Evolutionary conservation across 1,140 invertebrate species (phyloP), one percentile per base, ranked within the genome.

Genomic region (Hycleus phaleratus): DNA sequence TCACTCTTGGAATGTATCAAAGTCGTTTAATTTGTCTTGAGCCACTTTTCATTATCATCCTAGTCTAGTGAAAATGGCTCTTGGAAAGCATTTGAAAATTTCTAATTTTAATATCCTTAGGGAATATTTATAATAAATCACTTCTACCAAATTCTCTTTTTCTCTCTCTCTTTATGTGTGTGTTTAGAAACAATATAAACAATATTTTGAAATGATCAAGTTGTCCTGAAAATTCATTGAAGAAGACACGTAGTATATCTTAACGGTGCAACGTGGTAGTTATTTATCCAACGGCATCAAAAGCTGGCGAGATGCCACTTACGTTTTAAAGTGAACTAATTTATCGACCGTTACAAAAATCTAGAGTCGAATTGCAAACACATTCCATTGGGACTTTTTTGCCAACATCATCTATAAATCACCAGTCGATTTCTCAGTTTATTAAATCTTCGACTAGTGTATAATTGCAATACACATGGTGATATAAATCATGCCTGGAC

Each of bases 381-480:
- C 61, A 52, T 60, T 56, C 58, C 51, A 32, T 32, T 32, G 7
- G 32, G 32, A 32, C 32, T 59, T 60, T 58, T 60, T 53, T 40
- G n/a, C 45, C 26, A 50, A 46, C 42, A 32, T 43, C 40, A 40
- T 32, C 32, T 51, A 65, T 69, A 69, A 69, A 67, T 69, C 60
- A 63, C 60, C 49, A 45, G 61, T 59, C 65, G 65, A 69, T 69
- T 67, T 63, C 67, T 69, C 65, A 67, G 64, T 69, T 69, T 69
- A 69, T 69, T 69, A 69, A 69, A 69, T 69, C 66, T 69, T 63
- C 62, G 60, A 68, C 45, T 59, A 56, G 67, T 65, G 65, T 63
- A 67, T 70, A 70, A 70, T 70, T 70, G 68, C 64, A 40, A 57
- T 65, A 65, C 68, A 70, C 61, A 67, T 65, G 66, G 65, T 47